Evolutionary conservation across 2,113 vertebrate genomes (phyloP).

Genomic region (Sinocyclocheilus grahami): DNA sequence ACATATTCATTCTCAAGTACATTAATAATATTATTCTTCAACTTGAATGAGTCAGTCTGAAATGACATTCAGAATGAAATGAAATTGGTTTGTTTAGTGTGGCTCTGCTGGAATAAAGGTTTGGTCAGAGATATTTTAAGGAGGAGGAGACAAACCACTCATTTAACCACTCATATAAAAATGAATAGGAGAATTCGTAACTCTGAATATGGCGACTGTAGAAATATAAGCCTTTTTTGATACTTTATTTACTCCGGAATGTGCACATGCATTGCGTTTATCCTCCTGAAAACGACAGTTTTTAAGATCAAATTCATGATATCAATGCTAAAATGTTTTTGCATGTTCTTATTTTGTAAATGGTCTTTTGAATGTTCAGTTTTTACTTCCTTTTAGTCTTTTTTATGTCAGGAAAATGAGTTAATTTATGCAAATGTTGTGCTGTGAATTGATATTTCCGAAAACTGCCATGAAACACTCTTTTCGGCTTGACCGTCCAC

Average conservation of each 20-base stretch:
- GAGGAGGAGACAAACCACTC: not conserved
- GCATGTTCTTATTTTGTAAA: too few relatives aligned
- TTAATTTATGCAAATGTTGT: not conserved
- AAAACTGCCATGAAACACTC: not conserved
- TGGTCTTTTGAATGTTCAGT: not conserved
- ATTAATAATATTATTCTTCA: constrained; percentile 16
- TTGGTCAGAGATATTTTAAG: not conserved
- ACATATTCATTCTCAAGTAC: constrained; percentile 12
- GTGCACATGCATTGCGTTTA: not conserved
- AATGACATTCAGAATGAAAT: not conserved
- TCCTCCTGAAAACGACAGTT: not conserved
- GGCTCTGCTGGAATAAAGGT: not conserved
- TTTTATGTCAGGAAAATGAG: not conserved
- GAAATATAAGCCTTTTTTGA: not conserved
- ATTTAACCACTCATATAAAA: not conserved
- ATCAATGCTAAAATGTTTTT: not conserved
- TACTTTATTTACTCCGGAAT: not conserved
- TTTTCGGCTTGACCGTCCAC: not conserved
- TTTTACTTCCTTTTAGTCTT: not conserved
- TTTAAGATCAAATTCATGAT: not conserved
- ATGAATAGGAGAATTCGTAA: not conserved
- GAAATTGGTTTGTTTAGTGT: constrained; percentile 1
- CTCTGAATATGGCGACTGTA: not conserved
- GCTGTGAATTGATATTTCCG: not conserved
- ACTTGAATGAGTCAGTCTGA: not conserved